Evolutionary conservation across 37 sponge, comb jelly and placozoan genomes (phyloP).

Genomic region (Chondrilla cf. caribensis): DNA sequence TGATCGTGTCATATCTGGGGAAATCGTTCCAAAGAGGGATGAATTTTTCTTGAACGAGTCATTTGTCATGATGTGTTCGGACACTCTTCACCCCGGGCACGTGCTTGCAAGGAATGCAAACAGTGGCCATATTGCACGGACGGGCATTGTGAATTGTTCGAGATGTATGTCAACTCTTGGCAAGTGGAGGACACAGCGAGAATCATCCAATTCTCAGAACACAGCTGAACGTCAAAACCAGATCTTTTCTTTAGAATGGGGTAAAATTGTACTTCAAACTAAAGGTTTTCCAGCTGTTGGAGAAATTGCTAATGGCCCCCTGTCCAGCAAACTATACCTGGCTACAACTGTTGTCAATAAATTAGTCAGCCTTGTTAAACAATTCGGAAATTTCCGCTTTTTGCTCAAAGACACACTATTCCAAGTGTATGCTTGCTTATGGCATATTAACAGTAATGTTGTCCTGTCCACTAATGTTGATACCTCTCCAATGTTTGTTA

Average conservation of each 20-base stretch:
- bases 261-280: neutral
- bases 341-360: neutral
- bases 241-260: slow-evolving; percentile 7
- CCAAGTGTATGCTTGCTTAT: slow-evolving; percentile 5
- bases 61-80: neutral
- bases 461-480: neutral
- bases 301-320: neutral
- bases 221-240: neutral
- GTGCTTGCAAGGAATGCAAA: neutral
- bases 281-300: neutral
- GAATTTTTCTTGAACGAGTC: slow-evolving; percentile 6
- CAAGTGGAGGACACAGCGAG: neutral
- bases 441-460: slow-evolving; percentile 2
- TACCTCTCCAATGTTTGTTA: neutral
- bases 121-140: neutral
- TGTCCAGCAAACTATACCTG: neutral
- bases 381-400: neutral
- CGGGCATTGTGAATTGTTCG: neutral
- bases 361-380: neutral
- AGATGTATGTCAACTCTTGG: neutral
- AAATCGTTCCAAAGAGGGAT: neutral
- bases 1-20: neutral
- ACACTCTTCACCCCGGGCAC: neutral
- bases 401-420: neutral
- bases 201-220: neutral